Base-by-base conservation (phyloP, 30 jellyfish, hydroid and myxozoan genomes). In the Aurelia aurita region DNA sequence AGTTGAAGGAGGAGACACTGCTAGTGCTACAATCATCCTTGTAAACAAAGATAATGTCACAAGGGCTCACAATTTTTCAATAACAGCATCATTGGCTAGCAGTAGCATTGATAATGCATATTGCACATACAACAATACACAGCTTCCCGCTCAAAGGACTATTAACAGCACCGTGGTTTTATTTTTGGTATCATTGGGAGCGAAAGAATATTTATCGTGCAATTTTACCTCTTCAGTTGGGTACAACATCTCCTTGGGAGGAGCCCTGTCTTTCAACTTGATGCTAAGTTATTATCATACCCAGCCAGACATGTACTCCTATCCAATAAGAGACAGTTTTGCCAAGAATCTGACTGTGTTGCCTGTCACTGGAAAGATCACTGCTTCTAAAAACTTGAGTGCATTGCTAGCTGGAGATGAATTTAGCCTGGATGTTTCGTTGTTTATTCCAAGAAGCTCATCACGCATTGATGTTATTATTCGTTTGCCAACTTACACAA, bases 391-490 rank as follows among this genome's bases (percentile, higher is more conserved):
- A 69, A 67, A 81, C 61, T 20, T 68, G 58, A 51, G 79, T 22
- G 51, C 58, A 26, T n/a, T 69, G 77, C 70, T 32, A 13, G 85
- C 91, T 26, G 78, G 78, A 27, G 76, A 57, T 2, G 49, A 16
- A 53, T 81, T 81, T 62, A 53, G 60, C 59, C n/a, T 81, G 32
- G 31, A 45, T 18, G 53, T 81, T 45, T n/a, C 51, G 34, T 44
- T 81, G 60, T 14, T 7, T n/a, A 53, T 81, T 5, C 91, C 91
- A 68, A 67, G 63, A 64, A 67, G 91, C 44, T 2, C 34, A n/a
- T 81, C 85, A 47, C 32, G 21, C 16, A 13, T 81, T 14, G 51
- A 64, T 58, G 64, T 32, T 12, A 68, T 66, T n/a, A 54, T 81
- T 73, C 13, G 9, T 9, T 23, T 81, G 16, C 91, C 91, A 16